Evolutionary conservation across 2,888 invertebrate genomes (phyloP), one percentile per base, ranked within the genome.

Genomic region (Linnaemya vulpina): DNA sequence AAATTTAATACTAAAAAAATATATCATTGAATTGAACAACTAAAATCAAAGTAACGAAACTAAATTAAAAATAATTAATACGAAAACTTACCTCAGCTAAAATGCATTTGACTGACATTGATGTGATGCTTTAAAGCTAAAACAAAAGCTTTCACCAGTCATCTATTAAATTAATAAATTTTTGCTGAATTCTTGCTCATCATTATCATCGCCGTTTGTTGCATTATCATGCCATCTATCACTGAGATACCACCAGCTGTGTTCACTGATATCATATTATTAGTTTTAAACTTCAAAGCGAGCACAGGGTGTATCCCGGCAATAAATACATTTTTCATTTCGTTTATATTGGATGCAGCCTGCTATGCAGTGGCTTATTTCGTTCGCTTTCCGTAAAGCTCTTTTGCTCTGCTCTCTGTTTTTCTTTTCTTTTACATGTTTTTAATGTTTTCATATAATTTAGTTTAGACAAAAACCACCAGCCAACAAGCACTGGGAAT

Each of bases 191-290:
- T n/a, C 9, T 13, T 67, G 15, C 15, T 15, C 15, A 11, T 65
- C 30, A 35, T 68, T 4, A 51, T 25, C 22, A 17, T 53, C 25
- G 15, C 30, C 15, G 49, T 20, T 53, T 67, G 88, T 82, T 89
- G 89, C 86, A 87, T 80, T 87, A 8, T 84, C 75, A 86, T 90
- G 89, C 17, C 89, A 89, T 93, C 93, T 94, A 94, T 94, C 94
- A 97, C 97, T 97, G 97, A 97, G 97, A 97, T 97, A 98, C 97
- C 97, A 97, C 97, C 97, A 97, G 97, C 97, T 98, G 97, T 97
- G 97, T 98, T 98, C 97, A 97, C 97, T 96, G 89, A 88, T 90
- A 89, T 89, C 88, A 84, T 70, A 87, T 87, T 92, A 74, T 86
- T 82, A 85, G 82, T 82, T 75, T 82, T 88, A 86, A 93, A 93